Base-by-base conservation (phyloP, 2,113 vertebrate genomes). In the Bos javanicus region DNA sequence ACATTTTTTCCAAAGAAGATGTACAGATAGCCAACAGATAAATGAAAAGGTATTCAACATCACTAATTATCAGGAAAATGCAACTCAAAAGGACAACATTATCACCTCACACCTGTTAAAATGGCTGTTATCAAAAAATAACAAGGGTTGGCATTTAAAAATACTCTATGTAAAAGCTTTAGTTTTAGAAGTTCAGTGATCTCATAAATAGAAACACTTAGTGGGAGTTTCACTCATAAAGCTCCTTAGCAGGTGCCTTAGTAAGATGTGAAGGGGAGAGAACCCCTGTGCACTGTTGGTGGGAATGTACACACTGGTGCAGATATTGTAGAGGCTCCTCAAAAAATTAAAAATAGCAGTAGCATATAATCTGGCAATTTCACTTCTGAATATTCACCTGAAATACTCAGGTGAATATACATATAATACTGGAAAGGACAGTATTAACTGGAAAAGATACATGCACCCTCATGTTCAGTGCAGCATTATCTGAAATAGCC, bases 231-330 rank as follows among this genome's bases (percentile, higher is more conserved):
- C 99, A 99, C 98, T 99, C 99, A 78, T 99, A 99, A 99, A 99
- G 99, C 99, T 99, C 99, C 99, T 99, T 99, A 98, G 99, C 99
- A 67, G 99, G 99, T 80, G 99, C 99, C 99, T 99, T 99, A 23
- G 33, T 56, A 64, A 62, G 60, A 64, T 43, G 17, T 64, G 67
- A 80, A 54, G 46, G 28, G 50, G 62, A 4, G n/a, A 25, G 46
- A 91, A 82, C 25, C 46, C 46, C 60, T 50, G 3, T 64, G n/a
- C 11, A 52, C 25, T 64, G 15, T 54, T 82, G 54, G 15, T 90
- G 46, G 59, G 48, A 54, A 83, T 30, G 21, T 39, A 12, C 36
- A 91, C n/a, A 23, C 21, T 52, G 33, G 25, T 64, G 25, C n/a
- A 52, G 46, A 36, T n/a, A 50, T 16, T 82, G 6, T 39, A 78